These are phyloP conservation scores for Cherax quadricarinatus DNA, from an alignment of 1,140 invertebrate genomes.

Conservation along the genomic window DNA sequence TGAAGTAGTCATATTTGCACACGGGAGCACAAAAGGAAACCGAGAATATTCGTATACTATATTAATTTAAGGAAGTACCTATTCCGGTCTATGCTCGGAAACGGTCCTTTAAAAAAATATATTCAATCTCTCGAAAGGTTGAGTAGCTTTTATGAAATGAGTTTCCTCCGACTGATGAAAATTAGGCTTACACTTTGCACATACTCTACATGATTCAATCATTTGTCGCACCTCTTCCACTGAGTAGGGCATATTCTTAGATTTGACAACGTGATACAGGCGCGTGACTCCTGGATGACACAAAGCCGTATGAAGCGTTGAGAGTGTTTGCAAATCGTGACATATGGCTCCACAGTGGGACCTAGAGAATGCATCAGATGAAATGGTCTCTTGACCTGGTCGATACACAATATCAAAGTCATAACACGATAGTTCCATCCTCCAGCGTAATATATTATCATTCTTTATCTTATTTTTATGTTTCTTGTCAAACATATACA, in stretches of 20 bases:
- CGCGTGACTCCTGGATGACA: too few species aligned
- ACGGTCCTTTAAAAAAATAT: slow-evolving; percentile 75
- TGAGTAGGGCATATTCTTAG: too few species aligned
- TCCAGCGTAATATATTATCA: too few species aligned
- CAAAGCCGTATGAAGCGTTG: slow-evolving; percentile 1
- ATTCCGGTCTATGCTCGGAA: slow-evolving; percentile 72
- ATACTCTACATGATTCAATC: slow-evolving; percentile 54
- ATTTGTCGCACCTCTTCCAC: slow-evolving; percentile 65
- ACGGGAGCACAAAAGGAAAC: slow-evolving; percentile 58
- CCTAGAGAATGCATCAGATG: too few species aligned
- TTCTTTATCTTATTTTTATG: too few species aligned
- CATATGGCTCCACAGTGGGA: background rate
- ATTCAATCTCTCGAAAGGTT: slow-evolving; percentile 74
- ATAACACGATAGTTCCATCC: too few species aligned
- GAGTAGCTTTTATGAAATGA: slow-evolving; percentile 73
- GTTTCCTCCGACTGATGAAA: slow-evolving; percentile 51
- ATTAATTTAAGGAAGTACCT: slow-evolving; percentile 73
- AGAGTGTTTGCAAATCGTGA: background rate
- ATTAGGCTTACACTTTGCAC: slow-evolving; percentile 70
- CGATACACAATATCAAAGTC: slow-evolving; percentile 68
- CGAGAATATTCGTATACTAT: slow-evolving; percentile 74
- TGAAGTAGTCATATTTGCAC: too few species aligned
- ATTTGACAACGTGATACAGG: too few species aligned
- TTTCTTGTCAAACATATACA: too few species aligned
- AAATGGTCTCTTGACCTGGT: slow-evolving; percentile 68